Base-by-base conservation (phyloP, 2,888 invertebrate genomes). In the Agrypnus murinus region DNA sequence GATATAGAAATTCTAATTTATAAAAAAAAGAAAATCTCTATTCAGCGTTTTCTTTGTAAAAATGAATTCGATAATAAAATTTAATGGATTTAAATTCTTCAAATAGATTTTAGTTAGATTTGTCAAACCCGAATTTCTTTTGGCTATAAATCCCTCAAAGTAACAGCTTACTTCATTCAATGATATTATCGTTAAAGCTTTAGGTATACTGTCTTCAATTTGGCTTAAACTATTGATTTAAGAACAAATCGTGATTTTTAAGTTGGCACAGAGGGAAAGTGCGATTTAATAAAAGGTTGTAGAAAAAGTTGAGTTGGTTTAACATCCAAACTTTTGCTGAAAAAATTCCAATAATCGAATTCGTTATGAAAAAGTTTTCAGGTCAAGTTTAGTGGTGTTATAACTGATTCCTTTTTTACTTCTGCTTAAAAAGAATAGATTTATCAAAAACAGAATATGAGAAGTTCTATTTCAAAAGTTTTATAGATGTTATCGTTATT, bases 161-260 rank as follows among this genome's bases (percentile, higher is more conserved):
- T 25, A 25, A 25, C 2, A 25, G 25, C 25, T 5, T 25, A 25
- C 25, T 5, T 25, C n/a, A 25, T 43, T 43, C 9, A 10, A 46
- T 15, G 19, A 19, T 25, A 14, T 8, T 46, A 9, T 14, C 17
- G 14, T 17, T 46, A 9, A 15, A 46, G 46, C 19, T 46, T 45
- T 8, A 43, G 7, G n/a, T n/a, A 43, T 43, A 46, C 46, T 10
- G 46, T n/a, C 8, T 25, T 9, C 10, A 46, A 46, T 6, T 25
- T 25, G 19, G 10, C 46, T 46, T 15, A 15, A 45, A 25, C 17
- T 46, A 46, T 46, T 46, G 46, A 46, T 46, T 46, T 25, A n/a
- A 25, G 25, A 19, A 46, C 10, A 19, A 17, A 19, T 6, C 19
- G 10, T 46, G 25, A n/a, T 46, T 46, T 25, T 19, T 46, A 10